Percentiles rank a stretch among this genome's conserved stretches.
Conservation (phyloP, 1,140 invertebrate genomes). For the Neodiprion virginianus region DNA sequence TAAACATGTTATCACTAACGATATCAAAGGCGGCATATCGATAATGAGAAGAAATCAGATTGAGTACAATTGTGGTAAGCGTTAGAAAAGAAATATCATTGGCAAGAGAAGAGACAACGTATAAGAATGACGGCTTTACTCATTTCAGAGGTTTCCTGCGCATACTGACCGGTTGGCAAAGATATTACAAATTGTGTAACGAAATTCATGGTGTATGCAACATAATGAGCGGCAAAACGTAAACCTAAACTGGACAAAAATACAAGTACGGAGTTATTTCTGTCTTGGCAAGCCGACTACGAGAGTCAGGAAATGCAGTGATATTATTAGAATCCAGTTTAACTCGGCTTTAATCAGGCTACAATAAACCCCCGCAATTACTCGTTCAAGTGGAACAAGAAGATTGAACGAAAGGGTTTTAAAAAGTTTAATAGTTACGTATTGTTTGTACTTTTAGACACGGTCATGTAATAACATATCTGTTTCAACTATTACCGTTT, state of each 20-base stretch:
- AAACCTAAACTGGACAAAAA: conserved; percentile 22
- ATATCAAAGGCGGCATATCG: neutral
- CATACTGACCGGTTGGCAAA: neutral
- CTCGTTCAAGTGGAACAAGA: too few relatives aligned
- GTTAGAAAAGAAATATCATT: too few relatives aligned
- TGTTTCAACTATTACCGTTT: too few relatives aligned
- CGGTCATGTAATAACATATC: too few relatives aligned
- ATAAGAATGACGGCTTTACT: neutral
- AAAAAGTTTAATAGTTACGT: too few relatives aligned
- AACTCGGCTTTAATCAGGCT: neutral
- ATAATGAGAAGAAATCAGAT: neutral
- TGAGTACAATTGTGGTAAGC: too few relatives aligned
- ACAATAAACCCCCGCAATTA: neutral
- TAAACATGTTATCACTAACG: neutral
- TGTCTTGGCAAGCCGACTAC: conserved; percentile 41
- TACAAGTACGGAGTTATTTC: conserved; percentile 46
- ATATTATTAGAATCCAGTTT: conserved; percentile 43
- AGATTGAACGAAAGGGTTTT: too few relatives aligned
- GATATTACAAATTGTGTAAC: conserved; percentile 1
- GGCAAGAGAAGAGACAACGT: neutral
- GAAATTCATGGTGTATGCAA: neutral
- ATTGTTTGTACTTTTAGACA: too few relatives aligned
- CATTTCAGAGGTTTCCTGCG: neutral
- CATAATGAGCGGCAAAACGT: conserved; percentile 1
- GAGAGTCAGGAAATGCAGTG: conserved; percentile 37